A percentile compares a stretch with the other conserved stretches of the same genome.
phyloP scores from a whole-genome alignment of 1,140 invertebrate genomes.

The Zaprionus davidi region DNA sequence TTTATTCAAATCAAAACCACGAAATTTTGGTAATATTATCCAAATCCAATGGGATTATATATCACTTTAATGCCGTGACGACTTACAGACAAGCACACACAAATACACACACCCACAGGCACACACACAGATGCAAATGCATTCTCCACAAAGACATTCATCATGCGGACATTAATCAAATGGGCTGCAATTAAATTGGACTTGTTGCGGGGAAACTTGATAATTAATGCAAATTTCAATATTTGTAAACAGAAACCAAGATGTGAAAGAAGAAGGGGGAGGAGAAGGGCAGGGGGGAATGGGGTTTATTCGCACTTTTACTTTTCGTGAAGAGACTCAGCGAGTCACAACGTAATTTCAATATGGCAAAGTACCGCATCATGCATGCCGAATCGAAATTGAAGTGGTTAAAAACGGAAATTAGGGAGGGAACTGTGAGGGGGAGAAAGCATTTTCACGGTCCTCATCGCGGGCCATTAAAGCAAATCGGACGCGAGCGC shows the following conservation, averaged over 20 bases:
- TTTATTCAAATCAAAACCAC: background rate
- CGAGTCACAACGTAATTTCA: slow-evolving; percentile 47
- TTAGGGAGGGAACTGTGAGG: background rate
- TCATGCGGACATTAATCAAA: slow-evolving; percentile 26
- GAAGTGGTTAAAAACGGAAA: slow-evolving; percentile 61
- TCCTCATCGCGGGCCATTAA: slow-evolving; percentile 32
- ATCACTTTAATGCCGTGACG: slow-evolving; percentile 5
- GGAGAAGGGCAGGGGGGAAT: background rate
- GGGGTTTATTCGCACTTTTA: slow-evolving; percentile 58
- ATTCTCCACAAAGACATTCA: background rate
- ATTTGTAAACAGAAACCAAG: background rate
- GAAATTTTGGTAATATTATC: slow-evolving; percentile 18
- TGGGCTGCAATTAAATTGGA: slow-evolving; percentile 26
- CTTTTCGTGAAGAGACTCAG: slow-evolving; percentile 44
- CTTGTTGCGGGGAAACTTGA: slow-evolving; percentile 6
- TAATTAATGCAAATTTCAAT: slow-evolving; percentile 44
- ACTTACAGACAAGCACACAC: background rate
- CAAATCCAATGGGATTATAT: slow-evolving; percentile 9
- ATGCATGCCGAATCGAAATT: slow-evolving; percentile 62
- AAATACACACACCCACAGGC: background rate
- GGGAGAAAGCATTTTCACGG: slow-evolving; percentile 63
- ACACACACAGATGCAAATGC: background rate
- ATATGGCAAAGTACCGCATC: slow-evolving; percentile 56
- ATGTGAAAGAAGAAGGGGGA: background rate
- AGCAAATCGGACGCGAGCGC: slow-evolving; percentile 17